Evolutionary conservation across 2,888 invertebrate genomes (phyloP), one percentile per base, ranked within the genome.

Genomic region (Ormyrus nitidulus): DNA sequence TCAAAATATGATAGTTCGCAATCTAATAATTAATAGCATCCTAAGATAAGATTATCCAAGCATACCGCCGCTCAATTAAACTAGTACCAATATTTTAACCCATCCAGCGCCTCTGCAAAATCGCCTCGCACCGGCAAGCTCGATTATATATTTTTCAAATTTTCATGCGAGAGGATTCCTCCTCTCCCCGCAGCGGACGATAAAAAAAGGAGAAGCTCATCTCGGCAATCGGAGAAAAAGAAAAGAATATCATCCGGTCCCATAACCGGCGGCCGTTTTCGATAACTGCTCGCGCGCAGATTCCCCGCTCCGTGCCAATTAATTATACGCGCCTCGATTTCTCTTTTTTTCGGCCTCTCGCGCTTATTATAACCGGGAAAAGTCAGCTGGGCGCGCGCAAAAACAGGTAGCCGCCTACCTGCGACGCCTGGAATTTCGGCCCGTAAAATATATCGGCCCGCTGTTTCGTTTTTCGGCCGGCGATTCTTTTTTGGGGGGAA

Each of bases 401-500:
- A 77, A 80, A 80, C 80, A 80, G 80, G 80, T 80, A 80, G 80
- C 80, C 51, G 46, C 66, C 65, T 74, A 61, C 68, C 69, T 71
- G 44, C 6, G 6, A 10, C 48, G 54, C 77, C 66, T 66, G 58
- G 81, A 78, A 81, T 81, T 81, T 74, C 81, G 77, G 58, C 64
- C 59, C 7, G 70, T 81, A 56, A 78, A 77, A 78, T 81, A 34
- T 34, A 81, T 78, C 62, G 54, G 66, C 78, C 3, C 34, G 75
- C 61, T 48, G 81, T 81, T 75, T 81, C 71, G 66, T 81, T 81
- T 81, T 78, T 81, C 62, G n/a, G 65, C 34, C 61, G 44, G 34
- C 34, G 34, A 34, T 34, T 54, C 46, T 49, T 66, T 58, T 66
- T 51, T 56, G 44, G 49, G 49, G 51, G 34, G 6, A n/a, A 53